Conservation (phyloP, 2,797 vertebrate species). For the Cuculus canorus region DNA sequence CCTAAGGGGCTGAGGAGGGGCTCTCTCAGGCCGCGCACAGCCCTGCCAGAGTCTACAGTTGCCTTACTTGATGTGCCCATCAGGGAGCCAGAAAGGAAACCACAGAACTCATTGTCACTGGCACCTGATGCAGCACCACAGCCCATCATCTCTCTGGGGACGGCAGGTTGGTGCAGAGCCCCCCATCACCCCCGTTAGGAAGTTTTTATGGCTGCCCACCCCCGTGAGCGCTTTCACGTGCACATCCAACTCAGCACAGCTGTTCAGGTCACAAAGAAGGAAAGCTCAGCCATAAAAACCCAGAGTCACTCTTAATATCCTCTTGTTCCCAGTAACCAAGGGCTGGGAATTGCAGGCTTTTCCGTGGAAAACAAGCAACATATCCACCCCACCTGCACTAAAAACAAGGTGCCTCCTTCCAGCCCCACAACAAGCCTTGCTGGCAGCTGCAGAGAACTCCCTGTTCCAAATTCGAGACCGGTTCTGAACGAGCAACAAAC, state of each 20-base stretch:
- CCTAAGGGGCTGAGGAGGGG: neutral
- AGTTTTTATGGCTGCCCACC: neutral
- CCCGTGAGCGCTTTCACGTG: slow-evolving; percentile 22
- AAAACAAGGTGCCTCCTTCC: neutral
- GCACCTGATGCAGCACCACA: neutral
- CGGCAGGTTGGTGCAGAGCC: neutral
- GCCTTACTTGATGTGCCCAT: neutral
- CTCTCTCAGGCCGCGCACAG: neutral
- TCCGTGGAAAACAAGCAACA: neutral
- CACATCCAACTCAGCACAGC: neutral
- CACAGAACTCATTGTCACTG: neutral
- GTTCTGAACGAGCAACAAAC: neutral
- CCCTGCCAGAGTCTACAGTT: neutral
- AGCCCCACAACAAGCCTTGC: neutral
- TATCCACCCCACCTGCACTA: neutral
- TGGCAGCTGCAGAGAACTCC: slow-evolving; percentile 5
- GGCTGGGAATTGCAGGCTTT: neutral
- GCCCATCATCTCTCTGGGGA: neutral
- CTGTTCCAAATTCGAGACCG: neutral
- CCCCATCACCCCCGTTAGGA: neutral
- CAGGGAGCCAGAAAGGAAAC: neutral
- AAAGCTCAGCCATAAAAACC: slow-evolving; percentile 19
- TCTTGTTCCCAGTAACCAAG: slow-evolving; percentile 3
- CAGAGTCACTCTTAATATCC: neutral
- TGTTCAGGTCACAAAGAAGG: slow-evolving; percentile 32